Conservation (phyloP, 2,113 vertebrate genomes). For the Himantopus leucocephalus region DNA sequence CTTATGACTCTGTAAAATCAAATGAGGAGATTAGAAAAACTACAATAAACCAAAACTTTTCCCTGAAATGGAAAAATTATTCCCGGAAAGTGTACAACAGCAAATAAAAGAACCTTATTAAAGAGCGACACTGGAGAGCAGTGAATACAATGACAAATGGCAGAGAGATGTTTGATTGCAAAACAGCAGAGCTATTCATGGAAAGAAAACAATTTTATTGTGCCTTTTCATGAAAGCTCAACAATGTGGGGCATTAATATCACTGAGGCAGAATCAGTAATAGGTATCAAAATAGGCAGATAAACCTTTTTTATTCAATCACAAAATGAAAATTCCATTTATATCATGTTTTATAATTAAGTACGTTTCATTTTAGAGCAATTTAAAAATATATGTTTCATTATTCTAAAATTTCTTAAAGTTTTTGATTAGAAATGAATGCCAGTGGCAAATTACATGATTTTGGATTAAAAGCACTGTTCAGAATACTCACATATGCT, state of each 20-base stretch:
- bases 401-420: neutral
- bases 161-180: slow-evolving; percentile 25
- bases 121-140: slow-evolving; percentile 13
- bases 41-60: slow-evolving; percentile 57
- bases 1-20: slow-evolving; percentile 55
- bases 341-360: neutral
- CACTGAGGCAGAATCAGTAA: neutral
- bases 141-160: slow-evolving; percentile 54
- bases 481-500: neutral
- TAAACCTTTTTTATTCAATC: slow-evolving; percentile 18
- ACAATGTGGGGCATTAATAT: slow-evolving; percentile 25
- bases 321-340: slow-evolving; percentile 3
- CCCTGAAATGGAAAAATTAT: slow-evolving; percentile 55
- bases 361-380: neutral
- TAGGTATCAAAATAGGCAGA: slow-evolving; percentile 4
- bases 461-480: neutral
- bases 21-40: slow-evolving; percentile 62
- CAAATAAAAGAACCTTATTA: slow-evolving; percentile 50
- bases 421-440: neutral
- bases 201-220: slow-evolving; percentile 52
- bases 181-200: slow-evolving; percentile 64
- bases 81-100: slow-evolving; percentile 41
- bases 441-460: neutral
- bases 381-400: neutral
- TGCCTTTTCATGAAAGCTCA: slow-evolving; percentile 41